Conservation (phyloP, 2,113 vertebrate genomes). For the Ammodytes dubius region DNA sequence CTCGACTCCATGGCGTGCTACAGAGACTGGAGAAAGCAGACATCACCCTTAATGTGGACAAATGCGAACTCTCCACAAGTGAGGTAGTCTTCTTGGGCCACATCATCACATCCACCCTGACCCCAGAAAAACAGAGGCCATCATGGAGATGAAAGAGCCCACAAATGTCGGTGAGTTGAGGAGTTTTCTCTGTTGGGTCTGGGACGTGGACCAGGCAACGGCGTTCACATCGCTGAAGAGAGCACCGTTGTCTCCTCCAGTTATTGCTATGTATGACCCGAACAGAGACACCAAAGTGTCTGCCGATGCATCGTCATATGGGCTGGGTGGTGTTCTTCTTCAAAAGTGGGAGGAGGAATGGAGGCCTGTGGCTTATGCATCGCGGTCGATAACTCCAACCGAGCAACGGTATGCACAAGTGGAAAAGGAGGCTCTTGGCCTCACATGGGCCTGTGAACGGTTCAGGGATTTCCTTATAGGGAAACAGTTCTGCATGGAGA, state of each 20-base stretch:
- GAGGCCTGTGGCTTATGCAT: conserved; percentile 28
- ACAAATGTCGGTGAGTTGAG: neutral
- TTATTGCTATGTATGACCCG: conserved; percentile 33
- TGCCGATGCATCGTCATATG: conserved; percentile 22
- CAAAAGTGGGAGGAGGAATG: conserved; percentile 8
- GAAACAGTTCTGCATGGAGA: neutral
- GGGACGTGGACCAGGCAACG: conserved; percentile 9
- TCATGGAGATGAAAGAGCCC: neutral
- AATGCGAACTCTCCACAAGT: neutral
- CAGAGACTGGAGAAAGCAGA: conserved; percentile 23
- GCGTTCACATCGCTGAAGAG: neutral
- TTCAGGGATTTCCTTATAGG: neutral
- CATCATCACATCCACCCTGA: conserved; percentile 35
- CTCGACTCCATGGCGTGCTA: conserved; percentile 21
- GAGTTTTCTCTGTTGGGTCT: conserved; percentile 34
- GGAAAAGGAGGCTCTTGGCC: conserved; percentile 28
- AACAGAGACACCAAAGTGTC: conserved; percentile 39
- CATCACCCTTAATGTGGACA: conserved; percentile 35
- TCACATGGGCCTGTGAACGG: neutral
- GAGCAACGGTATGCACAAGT: conserved; percentile 32
- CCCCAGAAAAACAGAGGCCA: conserved; percentile 16
- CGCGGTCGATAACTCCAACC: conserved; percentile 6
- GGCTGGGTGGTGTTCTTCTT: conserved; percentile 36
- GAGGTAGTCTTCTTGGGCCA: conserved; percentile 42
- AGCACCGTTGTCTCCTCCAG: neutral